phyloP scores from a whole-genome alignment of 2,797 vertebrate species.

The Smutsia gigantea region DNA sequence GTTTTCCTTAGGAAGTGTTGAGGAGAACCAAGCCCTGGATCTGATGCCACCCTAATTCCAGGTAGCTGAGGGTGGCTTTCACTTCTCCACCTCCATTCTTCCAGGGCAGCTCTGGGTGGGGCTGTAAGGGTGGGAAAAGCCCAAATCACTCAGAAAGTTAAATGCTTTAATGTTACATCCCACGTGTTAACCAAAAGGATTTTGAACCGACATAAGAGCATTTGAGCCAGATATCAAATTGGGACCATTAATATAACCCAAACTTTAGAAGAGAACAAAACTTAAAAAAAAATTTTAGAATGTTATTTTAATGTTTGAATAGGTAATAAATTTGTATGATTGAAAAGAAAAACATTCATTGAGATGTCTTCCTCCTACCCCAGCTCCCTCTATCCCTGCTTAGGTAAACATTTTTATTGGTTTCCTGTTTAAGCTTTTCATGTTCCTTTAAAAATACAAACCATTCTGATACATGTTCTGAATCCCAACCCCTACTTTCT shows the following conservation, averaged over 20 bases:
- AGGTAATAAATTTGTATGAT: conserved; percentile 33
- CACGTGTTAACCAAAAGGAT: neutral
- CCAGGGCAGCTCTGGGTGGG: neutral
- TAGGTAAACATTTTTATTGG: conserved; percentile 48
- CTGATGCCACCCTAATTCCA: neutral
- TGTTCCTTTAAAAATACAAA: conserved; percentile 39
- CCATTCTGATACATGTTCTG: neutral
- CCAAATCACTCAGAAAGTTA: neutral
- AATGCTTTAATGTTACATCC: neutral
- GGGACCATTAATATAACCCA: neutral
- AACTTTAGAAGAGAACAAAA: conserved; percentile 1
- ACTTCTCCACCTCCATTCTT: neutral
- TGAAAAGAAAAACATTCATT: conserved; percentile 28
- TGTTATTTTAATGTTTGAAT: conserved; percentile 39
- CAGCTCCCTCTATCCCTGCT: neutral
- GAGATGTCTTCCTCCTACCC: conserved; percentile 2
- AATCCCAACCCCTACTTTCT: neutral
- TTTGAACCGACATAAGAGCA: neutral
- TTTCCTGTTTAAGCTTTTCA: conserved; percentile 40
- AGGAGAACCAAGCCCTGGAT: neutral
- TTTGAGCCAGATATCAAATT: neutral
- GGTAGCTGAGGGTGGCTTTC: neutral
- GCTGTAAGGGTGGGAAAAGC: neutral
- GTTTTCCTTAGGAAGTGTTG: neutral
- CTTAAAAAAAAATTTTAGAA: neutral